A percentile compares a stretch with the other conserved stretches of the same genome.
Conservation (phyloP, 2,888 invertebrate species). For the Hipparchia semele region DNA sequence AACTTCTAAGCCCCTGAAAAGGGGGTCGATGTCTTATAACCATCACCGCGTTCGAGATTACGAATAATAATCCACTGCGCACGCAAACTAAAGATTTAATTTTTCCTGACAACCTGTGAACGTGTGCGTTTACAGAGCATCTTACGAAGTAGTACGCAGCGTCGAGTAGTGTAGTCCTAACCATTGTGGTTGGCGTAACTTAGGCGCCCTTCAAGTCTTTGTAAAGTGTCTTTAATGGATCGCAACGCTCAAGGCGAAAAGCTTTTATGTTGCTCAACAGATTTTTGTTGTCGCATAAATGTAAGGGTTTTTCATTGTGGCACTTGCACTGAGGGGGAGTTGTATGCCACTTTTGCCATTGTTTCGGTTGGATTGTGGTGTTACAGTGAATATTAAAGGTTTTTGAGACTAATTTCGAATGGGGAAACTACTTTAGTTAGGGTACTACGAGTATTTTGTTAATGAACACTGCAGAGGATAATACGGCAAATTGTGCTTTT, state of each 20-base stretch:
- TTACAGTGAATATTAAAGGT: conserved; percentile 38
- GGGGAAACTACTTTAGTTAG: conserved; percentile 12
- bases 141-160: conserved; percentile 26
- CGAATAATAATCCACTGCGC: no score
- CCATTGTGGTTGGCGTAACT: conserved; percentile 60
- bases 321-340: conserved; percentile 45
- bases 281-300: conserved; percentile 69
- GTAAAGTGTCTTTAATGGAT: conserved; percentile 76
- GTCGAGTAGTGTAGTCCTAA: conserved; percentile 48
- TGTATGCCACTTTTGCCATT: conserved; percentile 44
- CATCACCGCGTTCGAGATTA: no score
- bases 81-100: no score
- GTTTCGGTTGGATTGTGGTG: conserved; percentile 38
- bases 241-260: conserved; percentile 66
- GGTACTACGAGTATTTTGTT: conserved; percentile 7
- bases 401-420: conserved; percentile 31
- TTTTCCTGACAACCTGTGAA: no score
- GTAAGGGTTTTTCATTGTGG: conserved; percentile 64
- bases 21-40: no score
- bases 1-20: no score
- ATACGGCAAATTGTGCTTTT: not conserved
- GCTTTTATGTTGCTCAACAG: conserved; percentile 69
- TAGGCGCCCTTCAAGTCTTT: conserved; percentile 66
- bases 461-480: not conserved
- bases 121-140: conserved; percentile 18